Evolutionary conservation across 1,140 invertebrate species (phyloP), one percentile per base, ranked within the genome.

Genomic region (Thaumatotibia leucotreta): DNA sequence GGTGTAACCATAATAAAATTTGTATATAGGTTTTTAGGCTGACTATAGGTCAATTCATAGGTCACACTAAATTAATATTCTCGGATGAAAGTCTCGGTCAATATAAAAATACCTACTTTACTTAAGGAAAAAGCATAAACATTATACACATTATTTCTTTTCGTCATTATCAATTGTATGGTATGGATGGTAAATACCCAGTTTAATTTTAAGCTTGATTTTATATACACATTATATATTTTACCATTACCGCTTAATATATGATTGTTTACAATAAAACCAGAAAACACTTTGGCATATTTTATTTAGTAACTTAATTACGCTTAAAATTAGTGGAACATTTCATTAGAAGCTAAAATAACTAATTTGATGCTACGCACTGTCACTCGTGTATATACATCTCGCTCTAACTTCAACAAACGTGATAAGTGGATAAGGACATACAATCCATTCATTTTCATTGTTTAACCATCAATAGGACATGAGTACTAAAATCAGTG

Each of bases 241-340:
- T 63, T 32, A 58, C 45, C 23, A 68, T 61, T 35, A 68, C 20
- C 32, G 27, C 11, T 45, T 71, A 71, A 74, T 70, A 58, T 65
- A 66, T 67, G 45, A 39, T 63, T 64, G 64, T 70, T 62, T 68
- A 73, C 71, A 69, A 73, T 74, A 72, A 71, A 72, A 74, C 14
- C 74, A 35, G 61, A 63, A 63, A 67, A 66, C 73, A 75, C 70
- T 86, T 87, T 84, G 77, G 79, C 83, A 84, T 74, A 77, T 68
- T 75, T 70, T 61, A 64, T 83, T 77, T 79, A 3, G 3, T 32
- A 78, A 79, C 76, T 67, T 64, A 62, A 65, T 69, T 62, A 64
- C 52, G 33, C 74, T 81, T 80, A 83, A 54, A 74, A 69, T 69
- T 80, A 80, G 66, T 77, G 79, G 71, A 78, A 79, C 68, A 39